Percentiles rank a stretch among this genome's conserved stretches.
Conservation (phyloP, 2,113 vertebrate genomes). For the Hucho hucho region DNA sequence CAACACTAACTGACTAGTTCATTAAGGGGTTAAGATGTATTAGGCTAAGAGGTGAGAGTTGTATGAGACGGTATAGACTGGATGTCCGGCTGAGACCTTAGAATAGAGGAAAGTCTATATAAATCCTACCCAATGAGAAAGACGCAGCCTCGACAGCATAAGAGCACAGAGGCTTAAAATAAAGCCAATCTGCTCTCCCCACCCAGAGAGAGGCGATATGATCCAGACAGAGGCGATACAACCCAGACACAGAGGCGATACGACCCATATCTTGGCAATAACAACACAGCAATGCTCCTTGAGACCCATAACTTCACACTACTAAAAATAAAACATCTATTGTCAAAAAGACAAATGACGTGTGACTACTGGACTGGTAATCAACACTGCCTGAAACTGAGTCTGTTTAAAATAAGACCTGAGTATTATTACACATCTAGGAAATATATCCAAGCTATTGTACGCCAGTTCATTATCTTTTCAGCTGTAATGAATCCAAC, state of each 20-base stretch:
- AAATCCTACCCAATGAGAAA: background rate
- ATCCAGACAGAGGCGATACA: too few relatives aligned
- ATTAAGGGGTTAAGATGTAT: background rate
- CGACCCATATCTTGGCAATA: slow-evolving; percentile 23
- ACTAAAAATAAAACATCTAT: too few relatives aligned
- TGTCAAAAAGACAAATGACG: background rate
- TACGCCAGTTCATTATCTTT: background rate
- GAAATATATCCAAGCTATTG: slow-evolving; percentile 9
- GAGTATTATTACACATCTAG: slow-evolving; percentile 56
- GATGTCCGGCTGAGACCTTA: background rate
- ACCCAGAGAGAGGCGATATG: too few relatives aligned
- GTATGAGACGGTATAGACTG: background rate
- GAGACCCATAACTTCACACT: too few relatives aligned
- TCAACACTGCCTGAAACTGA: slow-evolving; percentile 30
- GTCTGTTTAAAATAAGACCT: slow-evolving; percentile 56
- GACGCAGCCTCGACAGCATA: background rate
- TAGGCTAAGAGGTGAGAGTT: too few relatives aligned
- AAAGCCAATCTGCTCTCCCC: background rate
- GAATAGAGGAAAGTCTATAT: background rate
- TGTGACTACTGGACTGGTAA: slow-evolving; percentile 36
- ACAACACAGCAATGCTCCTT: slow-evolving; percentile 35
- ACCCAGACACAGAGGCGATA: slow-evolving; percentile 22
- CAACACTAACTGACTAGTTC: background rate
- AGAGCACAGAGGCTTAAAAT: background rate
- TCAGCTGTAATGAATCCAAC: too few relatives aligned